Evolutionary conservation across 1,140 invertebrate genomes (phyloP).

Genomic region (Sinella curviseta): DNA sequence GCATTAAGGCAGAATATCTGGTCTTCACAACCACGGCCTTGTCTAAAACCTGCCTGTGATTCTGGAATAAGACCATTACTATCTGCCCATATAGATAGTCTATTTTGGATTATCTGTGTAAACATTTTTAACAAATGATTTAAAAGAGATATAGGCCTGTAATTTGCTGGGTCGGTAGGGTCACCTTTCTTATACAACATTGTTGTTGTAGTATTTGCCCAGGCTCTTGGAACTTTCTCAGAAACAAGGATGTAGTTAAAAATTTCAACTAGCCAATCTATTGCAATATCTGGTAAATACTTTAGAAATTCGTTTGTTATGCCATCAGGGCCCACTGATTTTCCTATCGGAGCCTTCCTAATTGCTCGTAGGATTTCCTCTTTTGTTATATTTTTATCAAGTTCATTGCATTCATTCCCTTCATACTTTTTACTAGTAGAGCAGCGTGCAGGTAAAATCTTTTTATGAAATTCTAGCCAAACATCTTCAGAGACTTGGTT

Average conservation of each 20-base stretch:
- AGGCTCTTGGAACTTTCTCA: not conserved
- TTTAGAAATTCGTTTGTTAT: constrained; percentile 26
- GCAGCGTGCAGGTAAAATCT: not conserved
- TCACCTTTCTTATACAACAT: constrained; percentile 33
- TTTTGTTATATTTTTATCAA: not conserved
- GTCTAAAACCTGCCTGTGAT: constrained; percentile 22
- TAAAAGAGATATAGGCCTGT: constrained; percentile 30
- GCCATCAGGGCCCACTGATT: constrained; percentile 29
- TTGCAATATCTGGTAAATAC: not conserved
- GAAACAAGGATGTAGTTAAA: constrained; percentile 16
- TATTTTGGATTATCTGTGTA: constrained; percentile 13
- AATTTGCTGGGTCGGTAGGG: constrained; percentile 15
- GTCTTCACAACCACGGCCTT: not conserved
- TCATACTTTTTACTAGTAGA: not conserved
- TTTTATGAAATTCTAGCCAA: not conserved
- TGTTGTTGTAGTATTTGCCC: constrained; percentile 20
- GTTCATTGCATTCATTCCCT: not conserved
- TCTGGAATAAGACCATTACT: constrained; percentile 24
- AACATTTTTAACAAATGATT: constrained; percentile 24
- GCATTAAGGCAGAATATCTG: constrained; percentile 7
- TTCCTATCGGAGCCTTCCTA: not conserved
- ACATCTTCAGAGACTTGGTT: not conserved
- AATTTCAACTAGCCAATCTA: not conserved
- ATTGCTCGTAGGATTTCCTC: not conserved
- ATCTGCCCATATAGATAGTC: not conserved